Evolutionary conservation across 2,797 vertebrate genomes (phyloP).

Genomic region (Cynopterus sphinx): DNA sequence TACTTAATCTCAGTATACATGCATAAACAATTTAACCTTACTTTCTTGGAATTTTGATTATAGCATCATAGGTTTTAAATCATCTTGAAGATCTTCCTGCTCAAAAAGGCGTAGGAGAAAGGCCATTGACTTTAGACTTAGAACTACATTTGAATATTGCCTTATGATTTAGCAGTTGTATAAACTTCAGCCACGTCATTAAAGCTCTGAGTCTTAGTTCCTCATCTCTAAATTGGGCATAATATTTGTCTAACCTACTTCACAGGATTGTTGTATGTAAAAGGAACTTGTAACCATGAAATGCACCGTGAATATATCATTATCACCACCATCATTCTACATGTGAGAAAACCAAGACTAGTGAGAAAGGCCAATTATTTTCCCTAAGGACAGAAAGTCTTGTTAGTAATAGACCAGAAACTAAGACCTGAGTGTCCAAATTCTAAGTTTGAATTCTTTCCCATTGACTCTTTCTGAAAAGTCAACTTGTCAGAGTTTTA

Average conservation of each 20-base stretch:
- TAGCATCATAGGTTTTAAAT: background rate
- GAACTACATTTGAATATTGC: background rate
- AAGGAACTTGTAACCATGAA: background rate
- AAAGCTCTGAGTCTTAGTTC: background rate
- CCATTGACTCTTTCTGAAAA: background rate
- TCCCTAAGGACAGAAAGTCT: background rate
- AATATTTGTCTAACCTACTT: background rate
- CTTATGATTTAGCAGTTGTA: background rate
- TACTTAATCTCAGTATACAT: background rate
- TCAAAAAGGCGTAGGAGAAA: background rate
- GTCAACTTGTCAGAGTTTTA: background rate
- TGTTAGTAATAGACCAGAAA: background rate
- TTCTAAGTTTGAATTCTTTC: constrained; percentile 10
- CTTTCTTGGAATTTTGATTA: background rate
- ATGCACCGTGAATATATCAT: background rate
- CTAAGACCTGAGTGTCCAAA: background rate
- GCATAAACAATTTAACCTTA: background rate
- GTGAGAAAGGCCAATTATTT: background rate
- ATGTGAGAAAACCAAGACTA: background rate
- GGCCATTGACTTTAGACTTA: background rate
- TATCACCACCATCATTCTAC: background rate
- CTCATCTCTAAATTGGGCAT: background rate
- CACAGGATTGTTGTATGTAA: background rate
- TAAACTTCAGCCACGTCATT: background rate
- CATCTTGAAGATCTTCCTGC: background rate